Percentiles rank a stretch among this genome's conserved stretches.
Evolutionary conservation across 2,113 vertebrate species (phyloP).

Genomic region (Parus major): DNA sequence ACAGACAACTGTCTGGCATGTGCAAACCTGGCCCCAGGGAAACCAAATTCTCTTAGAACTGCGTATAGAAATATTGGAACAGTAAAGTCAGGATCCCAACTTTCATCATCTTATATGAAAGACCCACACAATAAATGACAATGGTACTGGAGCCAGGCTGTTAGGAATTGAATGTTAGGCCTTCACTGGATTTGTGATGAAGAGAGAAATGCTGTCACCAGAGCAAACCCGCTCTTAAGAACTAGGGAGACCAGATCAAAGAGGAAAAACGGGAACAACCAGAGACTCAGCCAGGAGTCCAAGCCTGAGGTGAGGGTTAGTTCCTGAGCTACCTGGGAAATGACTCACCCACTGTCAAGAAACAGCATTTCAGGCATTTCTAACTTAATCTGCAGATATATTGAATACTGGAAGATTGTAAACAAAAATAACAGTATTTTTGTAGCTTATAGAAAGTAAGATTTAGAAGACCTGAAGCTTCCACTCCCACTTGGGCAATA

Average conservation of each 20-base stretch:
- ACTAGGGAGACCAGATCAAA: neutral
- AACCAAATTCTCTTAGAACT: neutral
- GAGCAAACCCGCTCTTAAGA: neutral
- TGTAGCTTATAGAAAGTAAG: neutral
- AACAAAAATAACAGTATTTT: neutral
- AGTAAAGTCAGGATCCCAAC: neutral
- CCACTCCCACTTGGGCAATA: neutral
- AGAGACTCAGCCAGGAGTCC: neutral
- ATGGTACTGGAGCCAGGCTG: neutral
- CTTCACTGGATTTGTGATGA: neutral
- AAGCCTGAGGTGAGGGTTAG: neutral
- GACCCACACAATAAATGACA: neutral
- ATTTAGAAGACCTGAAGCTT: neutral
- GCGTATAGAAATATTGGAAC: neutral
- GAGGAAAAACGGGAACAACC: neutral
- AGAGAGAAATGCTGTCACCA: neutral
- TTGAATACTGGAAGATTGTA: neutral
- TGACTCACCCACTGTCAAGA: neutral
- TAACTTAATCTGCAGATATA: neutral
- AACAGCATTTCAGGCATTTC: neutral
- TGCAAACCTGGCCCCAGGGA: neutral
- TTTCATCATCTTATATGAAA: neutral
- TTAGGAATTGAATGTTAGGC: neutral
- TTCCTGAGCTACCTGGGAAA: neutral
- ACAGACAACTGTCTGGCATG: neutral